Conservation (phyloP, 2,888 invertebrate genomes). For the Aromia moschata region DNA sequence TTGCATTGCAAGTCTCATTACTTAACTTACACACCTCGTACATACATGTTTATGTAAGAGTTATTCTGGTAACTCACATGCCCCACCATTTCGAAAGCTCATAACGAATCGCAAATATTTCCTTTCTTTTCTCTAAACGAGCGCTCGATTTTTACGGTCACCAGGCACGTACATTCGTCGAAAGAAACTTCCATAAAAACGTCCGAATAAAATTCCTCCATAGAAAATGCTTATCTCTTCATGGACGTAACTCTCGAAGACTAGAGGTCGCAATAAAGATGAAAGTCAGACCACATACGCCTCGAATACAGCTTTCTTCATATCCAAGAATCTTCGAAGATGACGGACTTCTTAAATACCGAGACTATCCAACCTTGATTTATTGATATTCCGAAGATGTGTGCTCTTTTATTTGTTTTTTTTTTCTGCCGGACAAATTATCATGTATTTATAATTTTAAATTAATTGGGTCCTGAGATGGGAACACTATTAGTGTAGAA, state of each 20-base stretch:
- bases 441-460: neutral
- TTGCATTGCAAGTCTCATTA: no score
- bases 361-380: no score
- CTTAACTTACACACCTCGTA: no score
- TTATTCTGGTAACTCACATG: no score
- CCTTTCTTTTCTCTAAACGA: neutral
- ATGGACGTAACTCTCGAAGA: slow-evolving; percentile 4
- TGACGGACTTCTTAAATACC: no score
- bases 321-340: neutral
- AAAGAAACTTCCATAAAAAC: slow-evolving; percentile 2
- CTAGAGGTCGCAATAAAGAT: slow-evolving; percentile 6
- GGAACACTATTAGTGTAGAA: no score
- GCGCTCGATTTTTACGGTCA: neutral
- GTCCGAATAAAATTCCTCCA: slow-evolving; percentile 6
- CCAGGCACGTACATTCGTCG: neutral
- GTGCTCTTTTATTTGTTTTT: neutral
- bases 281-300: slow-evolving; percentile 12
- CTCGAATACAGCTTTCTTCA: neutral
- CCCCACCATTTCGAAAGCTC: no score
- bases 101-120: neutral
- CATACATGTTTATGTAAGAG: no score
- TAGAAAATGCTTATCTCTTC: slow-evolving; percentile 12
- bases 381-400: neutral
- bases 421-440: neutral
- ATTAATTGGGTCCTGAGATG: neutral